A percentile compares a stretch with the other conserved stretches of the same genome.
phyloP scores from a whole-genome alignment of 2,113 vertebrate species.

The Gymnorhina tibicen region DNA sequence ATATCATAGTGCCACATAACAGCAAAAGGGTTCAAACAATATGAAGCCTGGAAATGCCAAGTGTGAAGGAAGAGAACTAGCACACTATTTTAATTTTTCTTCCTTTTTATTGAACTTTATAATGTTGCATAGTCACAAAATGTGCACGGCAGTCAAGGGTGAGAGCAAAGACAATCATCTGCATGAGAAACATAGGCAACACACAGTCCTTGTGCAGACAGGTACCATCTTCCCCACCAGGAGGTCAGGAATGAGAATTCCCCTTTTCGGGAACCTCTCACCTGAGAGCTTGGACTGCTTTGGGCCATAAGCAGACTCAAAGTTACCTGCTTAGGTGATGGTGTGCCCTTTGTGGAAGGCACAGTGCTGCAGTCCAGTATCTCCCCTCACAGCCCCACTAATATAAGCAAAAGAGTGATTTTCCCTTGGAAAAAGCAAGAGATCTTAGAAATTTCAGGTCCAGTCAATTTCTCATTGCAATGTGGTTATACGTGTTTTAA shows the following conservation, averaged over 20 bases:
- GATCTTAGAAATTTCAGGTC: not conserved
- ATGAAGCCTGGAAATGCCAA: constrained; percentile 4
- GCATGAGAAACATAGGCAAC: not conserved
- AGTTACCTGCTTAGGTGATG: not conserved
- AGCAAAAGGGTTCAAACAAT: not conserved
- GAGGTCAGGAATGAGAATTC: not conserved
- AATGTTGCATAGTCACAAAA: not conserved
- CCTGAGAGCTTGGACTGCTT: not conserved
- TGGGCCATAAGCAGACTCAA: not conserved
- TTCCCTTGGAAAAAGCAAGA: not conserved
- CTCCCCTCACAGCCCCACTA: not conserved
- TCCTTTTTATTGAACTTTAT: not conserved
- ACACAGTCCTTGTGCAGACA: not conserved
- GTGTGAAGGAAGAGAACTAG: not conserved
- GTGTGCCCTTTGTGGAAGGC: not conserved
- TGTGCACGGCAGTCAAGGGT: not conserved
- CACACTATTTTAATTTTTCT: not conserved
- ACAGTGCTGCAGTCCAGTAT: not conserved
- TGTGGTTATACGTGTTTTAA: not conserved
- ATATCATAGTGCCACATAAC: not conserved
- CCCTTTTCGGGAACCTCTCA: not conserved
- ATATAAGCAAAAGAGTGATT: not conserved
- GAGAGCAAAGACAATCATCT: not conserved
- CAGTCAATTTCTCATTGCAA: not conserved
- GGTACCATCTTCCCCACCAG: not conserved